A percentile compares a stretch with the other conserved stretches of the same genome.
These are phyloP conservation scores for Holothuria scabra DNA, from an alignment of 53 echinoderm and acorn worm genomes.

Conservation along the genomic window DNA sequence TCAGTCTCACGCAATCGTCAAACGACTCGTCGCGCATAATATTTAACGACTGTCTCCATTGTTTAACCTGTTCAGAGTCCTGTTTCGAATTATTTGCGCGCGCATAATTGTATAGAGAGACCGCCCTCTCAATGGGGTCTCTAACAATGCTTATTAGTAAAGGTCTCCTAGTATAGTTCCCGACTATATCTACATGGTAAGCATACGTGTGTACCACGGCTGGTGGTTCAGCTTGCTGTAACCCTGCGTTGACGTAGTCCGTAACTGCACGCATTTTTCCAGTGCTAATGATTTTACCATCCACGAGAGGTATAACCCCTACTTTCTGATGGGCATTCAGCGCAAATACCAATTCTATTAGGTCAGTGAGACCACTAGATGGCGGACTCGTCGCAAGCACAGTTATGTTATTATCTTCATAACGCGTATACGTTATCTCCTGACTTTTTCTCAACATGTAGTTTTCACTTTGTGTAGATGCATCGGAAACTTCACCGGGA, in stretches of 20 bases:
- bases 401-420: conserved; percentile 4
- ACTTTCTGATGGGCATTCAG: background rate
- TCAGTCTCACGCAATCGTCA: conserved; percentile 28
- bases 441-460: conserved; percentile 10
- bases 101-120: conserved; percentile 21
- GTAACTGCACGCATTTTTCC: background rate
- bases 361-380: conserved; percentile 6
- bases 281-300: background rate
- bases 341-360: conserved; percentile 7
- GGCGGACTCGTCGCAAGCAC: conserved; percentile 25
- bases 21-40: conserved; percentile 1
- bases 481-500: background rate
- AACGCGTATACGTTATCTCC: conserved; percentile 3
- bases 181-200: conserved; percentile 2
- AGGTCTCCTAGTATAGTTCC: background rate
- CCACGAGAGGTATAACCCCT: conserved; percentile 6
- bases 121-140: conserved; percentile 29
- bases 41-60: conserved; percentile 27
- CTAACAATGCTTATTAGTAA: conserved; percentile 13
- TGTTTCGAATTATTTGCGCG: conserved; percentile 1
- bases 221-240: conserved; percentile 14
- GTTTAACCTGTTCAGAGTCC: conserved; percentile 23
- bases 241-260: conserved; percentile 3
- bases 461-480: background rate
- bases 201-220: conserved; percentile 28